Evolutionary conservation across 2,888 invertebrate species (phyloP).

Genomic region (Rotaria macrura): DNA sequence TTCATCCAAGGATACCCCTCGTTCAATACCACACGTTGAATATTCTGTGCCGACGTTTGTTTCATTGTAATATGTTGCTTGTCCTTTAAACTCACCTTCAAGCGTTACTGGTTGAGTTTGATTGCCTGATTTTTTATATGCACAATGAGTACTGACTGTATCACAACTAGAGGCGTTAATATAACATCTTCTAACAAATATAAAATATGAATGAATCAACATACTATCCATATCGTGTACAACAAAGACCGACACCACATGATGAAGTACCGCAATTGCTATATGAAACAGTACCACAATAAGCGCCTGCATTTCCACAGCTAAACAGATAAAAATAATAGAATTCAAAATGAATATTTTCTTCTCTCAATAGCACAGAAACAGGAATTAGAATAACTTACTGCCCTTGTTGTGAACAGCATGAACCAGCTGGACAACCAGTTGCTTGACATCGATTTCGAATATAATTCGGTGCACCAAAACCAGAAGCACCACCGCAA

Average conservation of each 20-base stretch:
- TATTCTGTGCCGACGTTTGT: background rate
- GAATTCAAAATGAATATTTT: background rate
- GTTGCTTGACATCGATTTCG: background rate
- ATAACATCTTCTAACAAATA: too few species aligned
- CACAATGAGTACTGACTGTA: background rate
- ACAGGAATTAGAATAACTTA: background rate
- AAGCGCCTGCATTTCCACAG: background rate
- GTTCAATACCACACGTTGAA: background rate
- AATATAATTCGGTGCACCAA: background rate
- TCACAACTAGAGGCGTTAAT: background rate
- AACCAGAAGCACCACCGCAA: background rate
- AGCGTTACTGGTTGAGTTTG: background rate
- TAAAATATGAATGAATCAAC: background rate
- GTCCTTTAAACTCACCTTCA: background rate
- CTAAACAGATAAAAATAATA: background rate
- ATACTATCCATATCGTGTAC: constrained; percentile 6
- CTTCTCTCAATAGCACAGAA: too few species aligned
- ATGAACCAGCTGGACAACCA: background rate
- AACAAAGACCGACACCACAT: constrained; percentile 1
- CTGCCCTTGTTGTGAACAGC: background rate
- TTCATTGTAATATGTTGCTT: background rate
- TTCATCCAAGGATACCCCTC: background rate
- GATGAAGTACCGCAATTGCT: background rate
- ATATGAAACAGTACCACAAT: background rate
- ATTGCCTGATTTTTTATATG: background rate